phyloP scores from a whole-genome alignment of 1,140 invertebrate species.

The Cyclina sinensis region DNA sequence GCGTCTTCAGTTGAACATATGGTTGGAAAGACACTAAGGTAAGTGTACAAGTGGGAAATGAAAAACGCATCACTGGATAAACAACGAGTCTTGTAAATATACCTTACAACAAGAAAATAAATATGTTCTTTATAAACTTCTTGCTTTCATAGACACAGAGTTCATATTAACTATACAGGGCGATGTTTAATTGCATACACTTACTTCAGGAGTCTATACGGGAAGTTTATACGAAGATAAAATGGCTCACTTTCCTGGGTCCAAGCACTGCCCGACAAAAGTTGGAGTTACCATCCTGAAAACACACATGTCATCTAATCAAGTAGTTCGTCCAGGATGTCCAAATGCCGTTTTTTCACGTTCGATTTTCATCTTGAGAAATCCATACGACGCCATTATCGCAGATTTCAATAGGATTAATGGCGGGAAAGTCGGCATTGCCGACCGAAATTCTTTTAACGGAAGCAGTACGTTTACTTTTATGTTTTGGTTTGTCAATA shows the following conservation, averaged over 20 bases:
- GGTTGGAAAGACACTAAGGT: no score
- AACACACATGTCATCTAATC: neutral
- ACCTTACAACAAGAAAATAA: no score
- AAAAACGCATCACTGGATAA: no score
- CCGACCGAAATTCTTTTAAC: neutral
- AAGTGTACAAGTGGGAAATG: no score
- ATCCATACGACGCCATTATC: constrained; percentile 11
- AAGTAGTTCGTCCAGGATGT: neutral
- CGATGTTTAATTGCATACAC: no score
- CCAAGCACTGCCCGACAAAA: neutral
- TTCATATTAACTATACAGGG: no score
- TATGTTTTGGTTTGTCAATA: no score
- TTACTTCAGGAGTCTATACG: constrained; percentile 16
- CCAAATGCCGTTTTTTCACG: neutral
- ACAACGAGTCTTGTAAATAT: no score
- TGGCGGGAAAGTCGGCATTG: neutral
- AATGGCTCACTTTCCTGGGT: neutral
- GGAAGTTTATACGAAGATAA: neutral
- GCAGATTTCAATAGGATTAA: neutral
- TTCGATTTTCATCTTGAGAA: constrained; percentile 3
- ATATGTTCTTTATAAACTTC: no score
- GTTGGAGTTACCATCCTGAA: neutral
- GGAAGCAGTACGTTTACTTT: neutral
- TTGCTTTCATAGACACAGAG: no score
- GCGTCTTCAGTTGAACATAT: no score